Conservation (phyloP, 1,140 invertebrate genomes). For the Myzus persicae region DNA sequence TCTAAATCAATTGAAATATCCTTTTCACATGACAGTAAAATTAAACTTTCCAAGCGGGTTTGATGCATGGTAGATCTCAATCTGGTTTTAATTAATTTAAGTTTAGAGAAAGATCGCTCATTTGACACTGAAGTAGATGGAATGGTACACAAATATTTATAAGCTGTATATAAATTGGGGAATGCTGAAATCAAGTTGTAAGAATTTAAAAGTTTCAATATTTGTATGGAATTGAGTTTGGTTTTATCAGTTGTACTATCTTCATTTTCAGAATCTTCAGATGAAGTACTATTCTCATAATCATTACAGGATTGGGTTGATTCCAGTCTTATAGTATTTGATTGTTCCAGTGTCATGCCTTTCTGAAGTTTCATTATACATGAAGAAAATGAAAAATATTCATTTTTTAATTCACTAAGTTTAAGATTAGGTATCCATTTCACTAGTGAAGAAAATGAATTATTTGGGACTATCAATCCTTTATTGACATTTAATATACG, state of each 20-base stretch:
- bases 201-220: background rate
- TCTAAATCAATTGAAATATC: background rate
- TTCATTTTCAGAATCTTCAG: background rate
- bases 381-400: background rate
- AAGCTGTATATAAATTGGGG: background rate
- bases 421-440: background rate
- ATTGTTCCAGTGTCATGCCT: background rate
- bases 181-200: background rate
- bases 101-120: conserved; percentile 1
- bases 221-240: background rate
- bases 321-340: background rate
- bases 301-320: background rate
- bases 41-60: background rate
- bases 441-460: background rate
- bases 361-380: background rate
- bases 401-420: background rate
- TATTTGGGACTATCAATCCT: background rate
- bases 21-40: background rate
- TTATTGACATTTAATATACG: background rate
- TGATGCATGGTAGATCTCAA: background rate
- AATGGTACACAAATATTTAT: conserved; percentile 23
- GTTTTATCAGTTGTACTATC: background rate
- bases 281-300: too few species aligned
- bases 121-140: background rate
- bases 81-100: conserved; percentile 4